phyloP scores from a whole-genome alignment of 2,113 vertebrate genomes.

The Bujurquina vittata region DNA sequence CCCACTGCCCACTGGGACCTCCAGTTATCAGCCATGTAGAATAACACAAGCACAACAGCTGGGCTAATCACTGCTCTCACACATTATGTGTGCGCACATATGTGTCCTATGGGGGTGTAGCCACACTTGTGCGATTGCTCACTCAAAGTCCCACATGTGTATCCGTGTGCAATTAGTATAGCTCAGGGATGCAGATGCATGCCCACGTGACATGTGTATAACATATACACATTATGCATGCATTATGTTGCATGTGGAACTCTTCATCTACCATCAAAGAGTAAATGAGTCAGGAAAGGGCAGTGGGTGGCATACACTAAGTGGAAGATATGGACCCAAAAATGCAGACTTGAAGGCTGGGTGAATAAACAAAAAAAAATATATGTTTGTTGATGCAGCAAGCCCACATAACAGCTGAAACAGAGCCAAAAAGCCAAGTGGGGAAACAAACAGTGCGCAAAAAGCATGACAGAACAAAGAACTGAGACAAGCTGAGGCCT shows the following conservation, averaged over 20 bases:
- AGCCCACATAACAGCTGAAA: too few species aligned
- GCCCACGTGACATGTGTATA: background rate
- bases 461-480: too few species aligned
- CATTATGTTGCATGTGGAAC: background rate
- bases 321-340: too few species aligned
- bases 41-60: constrained; percentile 21
- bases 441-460: too few species aligned
- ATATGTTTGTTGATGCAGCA: too few species aligned
- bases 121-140: background rate
- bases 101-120: background rate
- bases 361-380: too few species aligned
- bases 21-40: constrained; percentile 10
- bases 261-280: background rate
- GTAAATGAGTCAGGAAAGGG: background rate
- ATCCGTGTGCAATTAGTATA: background rate
- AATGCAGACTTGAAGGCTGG: too few species aligned
- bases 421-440: too few species aligned
- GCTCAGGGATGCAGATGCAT: background rate
- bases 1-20: constrained; percentile 4
- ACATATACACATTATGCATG: background rate
- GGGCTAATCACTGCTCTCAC: constrained; percentile 6
- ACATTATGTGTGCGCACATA: background rate
- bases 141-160: background rate
- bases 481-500: too few species aligned
- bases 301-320: too few species aligned